Conservation (phyloP, 2,888 invertebrate genomes). For the Yponomeuta cagnagella region DNA sequence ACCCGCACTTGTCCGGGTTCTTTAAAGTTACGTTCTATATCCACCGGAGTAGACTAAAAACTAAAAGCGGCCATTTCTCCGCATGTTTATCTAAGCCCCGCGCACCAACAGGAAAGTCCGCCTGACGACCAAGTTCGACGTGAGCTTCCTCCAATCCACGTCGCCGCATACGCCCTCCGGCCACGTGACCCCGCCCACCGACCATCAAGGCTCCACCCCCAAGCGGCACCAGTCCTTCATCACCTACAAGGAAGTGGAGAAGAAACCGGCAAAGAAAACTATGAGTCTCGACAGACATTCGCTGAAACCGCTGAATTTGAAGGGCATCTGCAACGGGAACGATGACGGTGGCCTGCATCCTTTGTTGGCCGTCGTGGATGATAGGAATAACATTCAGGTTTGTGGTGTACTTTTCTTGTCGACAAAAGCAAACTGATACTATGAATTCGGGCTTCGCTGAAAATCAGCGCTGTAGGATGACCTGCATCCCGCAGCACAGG, state of each 20-base stretch:
- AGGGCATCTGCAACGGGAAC: slow-evolving; percentile 56
- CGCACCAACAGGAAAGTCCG: slow-evolving; percentile 51
- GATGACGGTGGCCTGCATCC: slow-evolving; percentile 48
- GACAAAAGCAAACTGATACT: neutral
- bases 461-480: no score
- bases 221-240: slow-evolving; percentile 54
- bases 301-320: slow-evolving; percentile 59
- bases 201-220: slow-evolving; percentile 41
- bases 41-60: no score
- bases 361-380: slow-evolving; percentile 63
- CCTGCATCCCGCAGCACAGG: no score
- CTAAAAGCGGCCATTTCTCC: no score
- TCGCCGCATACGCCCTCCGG: slow-evolving; percentile 45
- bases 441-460: no score
- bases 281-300: slow-evolving; percentile 56
- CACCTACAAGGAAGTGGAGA: slow-evolving; percentile 39
- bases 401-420: neutral
- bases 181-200: slow-evolving; percentile 30
- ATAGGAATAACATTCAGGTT: slow-evolving; percentile 68
- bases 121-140: slow-evolving; percentile 64
- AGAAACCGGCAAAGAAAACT: slow-evolving; percentile 42
- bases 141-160: slow-evolving; percentile 47
- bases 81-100: neutral
- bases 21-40: no score
- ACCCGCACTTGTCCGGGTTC: no score